Conservation (phyloP, 2,797 vertebrate species). For the Champsocephalus gunnari region DNA sequence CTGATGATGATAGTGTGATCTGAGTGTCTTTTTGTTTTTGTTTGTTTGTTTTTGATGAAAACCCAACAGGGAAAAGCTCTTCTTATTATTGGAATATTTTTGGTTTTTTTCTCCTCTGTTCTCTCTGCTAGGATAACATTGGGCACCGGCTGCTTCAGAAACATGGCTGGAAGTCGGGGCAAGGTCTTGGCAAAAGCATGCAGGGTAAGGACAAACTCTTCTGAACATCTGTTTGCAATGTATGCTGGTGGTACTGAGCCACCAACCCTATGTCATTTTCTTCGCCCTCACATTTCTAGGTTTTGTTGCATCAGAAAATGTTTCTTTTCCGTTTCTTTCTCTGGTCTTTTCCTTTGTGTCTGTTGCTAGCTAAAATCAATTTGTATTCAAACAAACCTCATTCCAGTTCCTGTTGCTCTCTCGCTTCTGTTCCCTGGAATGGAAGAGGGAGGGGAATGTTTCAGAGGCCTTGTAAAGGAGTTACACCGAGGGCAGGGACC, state of each 20-base stretch:
- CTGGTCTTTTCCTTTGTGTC: constrained; percentile 54
- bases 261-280: constrained; percentile 55
- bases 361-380: constrained; percentile 38
- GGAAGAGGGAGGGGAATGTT: constrained; percentile 35
- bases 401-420: constrained; percentile 38
- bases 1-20: constrained; percentile 81
- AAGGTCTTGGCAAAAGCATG: constrained; percentile 98
- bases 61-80: constrained; percentile 89
- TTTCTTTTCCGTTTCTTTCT: constrained; percentile 54
- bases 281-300: constrained; percentile 46
- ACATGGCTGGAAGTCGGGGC: constrained; percentile 99
- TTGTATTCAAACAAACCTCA: constrained; percentile 31
- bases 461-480: constrained; percentile 17
- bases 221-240: constrained; percentile 30
- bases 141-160: constrained; percentile 99
- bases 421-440: constrained; percentile 29
- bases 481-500: background rate
- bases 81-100: constrained; percentile 99
- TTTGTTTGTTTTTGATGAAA: constrained; percentile 71
- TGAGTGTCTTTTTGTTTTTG: constrained; percentile 73
- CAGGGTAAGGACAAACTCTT: constrained; percentile 91
- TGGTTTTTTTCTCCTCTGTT: constrained; percentile 95
- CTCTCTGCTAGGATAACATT: constrained; percentile 99
- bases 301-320: constrained; percentile 29
- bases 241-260: constrained; percentile 59